Base-by-base conservation (phyloP, 2,797 vertebrate species). In the Cossypha niveicapilla region DNA sequence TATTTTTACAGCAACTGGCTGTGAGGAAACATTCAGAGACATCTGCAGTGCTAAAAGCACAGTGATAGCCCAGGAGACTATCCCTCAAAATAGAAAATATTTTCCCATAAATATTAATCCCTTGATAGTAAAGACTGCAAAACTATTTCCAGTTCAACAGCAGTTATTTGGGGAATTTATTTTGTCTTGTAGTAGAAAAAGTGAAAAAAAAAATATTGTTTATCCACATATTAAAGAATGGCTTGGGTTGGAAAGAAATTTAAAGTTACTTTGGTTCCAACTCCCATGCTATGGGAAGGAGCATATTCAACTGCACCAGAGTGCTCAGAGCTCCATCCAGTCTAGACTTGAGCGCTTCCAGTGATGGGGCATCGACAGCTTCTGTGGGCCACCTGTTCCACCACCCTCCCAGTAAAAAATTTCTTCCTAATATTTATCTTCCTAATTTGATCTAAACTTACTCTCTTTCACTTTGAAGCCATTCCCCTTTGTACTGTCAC, bases 31-130 rank as follows among this genome's bases (percentile, higher is more conserved):
- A 28, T 83, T 92, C 68, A 79, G 89, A 90, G 79, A 88, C 75
- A 93, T 95, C 87, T 95, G 92, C 73, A 91, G 74, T 81, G 74
- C 70, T 96, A 92, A 93, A 92, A 96, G 67, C 85, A 87, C 35
- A 73, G 24, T 44, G 45, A 84, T 65, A 86, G 50, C 86, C 70
- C 39, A 58, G 63, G 71, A 89, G 88, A 86, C 41, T 84, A 17
- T 73, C 25, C 50, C 27, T 81, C 50, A 82, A 93, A 90, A 92
- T 89, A 80, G 22, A 73, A 91, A 89, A 68, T 86, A 80, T 91
- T 92, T 94, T 51, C 32, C 66, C 54, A 86, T 93, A 89, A 93
- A 91, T 83, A 95, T 87, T 87, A 93, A 88, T 92, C 90, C 44
- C 74, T 32, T 39, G 53, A 62, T 51, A 89, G 57, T 72, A 82